These are phyloP conservation scores for Urosaurus nigricauda DNA, from an alignment of 2,797 vertebrate genomes.

Conservation along the genomic window DNA sequence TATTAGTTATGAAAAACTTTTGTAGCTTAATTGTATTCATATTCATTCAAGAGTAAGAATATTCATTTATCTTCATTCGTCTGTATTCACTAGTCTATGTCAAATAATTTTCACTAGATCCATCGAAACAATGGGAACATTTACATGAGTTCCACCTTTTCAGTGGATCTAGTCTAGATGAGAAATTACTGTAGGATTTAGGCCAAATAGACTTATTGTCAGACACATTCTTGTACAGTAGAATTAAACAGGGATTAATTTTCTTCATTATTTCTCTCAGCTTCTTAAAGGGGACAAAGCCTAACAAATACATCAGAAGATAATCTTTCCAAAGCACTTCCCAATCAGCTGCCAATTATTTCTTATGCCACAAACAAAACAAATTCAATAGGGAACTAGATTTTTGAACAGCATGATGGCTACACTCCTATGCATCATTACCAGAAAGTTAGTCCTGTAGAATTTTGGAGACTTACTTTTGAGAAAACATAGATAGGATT, in stretches of 20 bases:
- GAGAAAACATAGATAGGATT: neutral
- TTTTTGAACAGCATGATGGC: neutral
- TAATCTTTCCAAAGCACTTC: slow-evolving; percentile 1
- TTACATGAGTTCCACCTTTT: too few relatives aligned
- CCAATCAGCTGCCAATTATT: neutral
- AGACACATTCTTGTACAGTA: neutral
- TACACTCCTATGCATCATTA: neutral
- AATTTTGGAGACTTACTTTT: neutral
- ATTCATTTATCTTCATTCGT: too few relatives aligned
- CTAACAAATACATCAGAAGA: neutral
- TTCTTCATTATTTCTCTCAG: neutral
- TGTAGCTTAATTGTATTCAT: neutral
- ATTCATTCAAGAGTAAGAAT: neutral
- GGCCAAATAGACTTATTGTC: neutral
- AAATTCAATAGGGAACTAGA: too few relatives aligned
- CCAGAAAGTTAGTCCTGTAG: neutral
- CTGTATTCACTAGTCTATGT: too few relatives aligned
- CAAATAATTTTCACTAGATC: too few relatives aligned
- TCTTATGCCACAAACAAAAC: too few relatives aligned
- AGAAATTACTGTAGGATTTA: neutral
- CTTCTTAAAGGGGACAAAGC: neutral
- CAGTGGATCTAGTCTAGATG: too few relatives aligned
- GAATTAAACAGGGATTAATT: neutral
- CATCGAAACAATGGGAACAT: too few relatives aligned
- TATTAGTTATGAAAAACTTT: neutral